Conservation (phyloP, 2,113 vertebrate genomes). For the Anoura caudifer region DNA sequence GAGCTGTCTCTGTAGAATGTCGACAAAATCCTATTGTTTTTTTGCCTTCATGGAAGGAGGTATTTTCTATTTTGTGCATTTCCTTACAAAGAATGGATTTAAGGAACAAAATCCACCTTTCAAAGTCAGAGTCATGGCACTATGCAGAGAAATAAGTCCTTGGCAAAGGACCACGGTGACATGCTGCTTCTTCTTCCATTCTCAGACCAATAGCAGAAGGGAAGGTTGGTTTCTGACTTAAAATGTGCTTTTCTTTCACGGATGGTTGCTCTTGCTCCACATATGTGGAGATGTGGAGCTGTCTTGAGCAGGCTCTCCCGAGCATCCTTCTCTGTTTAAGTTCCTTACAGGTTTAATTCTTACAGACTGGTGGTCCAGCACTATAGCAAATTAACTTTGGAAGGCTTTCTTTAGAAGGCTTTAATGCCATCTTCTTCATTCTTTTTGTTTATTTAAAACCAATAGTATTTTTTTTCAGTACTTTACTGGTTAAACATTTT, state of each 20-base stretch:
- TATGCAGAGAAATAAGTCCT: background rate
- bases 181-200: background rate
- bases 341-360: background rate
- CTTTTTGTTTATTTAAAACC: slow-evolving; percentile 4
- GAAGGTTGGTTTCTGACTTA: background rate
- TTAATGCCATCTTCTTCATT: background rate
- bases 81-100: background rate
- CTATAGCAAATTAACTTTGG: background rate
- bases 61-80: background rate
- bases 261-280: background rate
- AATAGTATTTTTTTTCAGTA: slow-evolving; percentile 21
- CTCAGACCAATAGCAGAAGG: background rate
- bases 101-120: background rate
- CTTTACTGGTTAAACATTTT: slow-evolving; percentile 57
- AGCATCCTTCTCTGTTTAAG: background rate
- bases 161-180: background rate
- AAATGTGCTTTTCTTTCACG: background rate
- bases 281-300: background rate
- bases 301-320: background rate
- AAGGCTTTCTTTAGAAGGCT: slow-evolving; percentile 25
- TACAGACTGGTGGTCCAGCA: background rate
- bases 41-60: background rate
- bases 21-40: background rate
- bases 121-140: background rate
- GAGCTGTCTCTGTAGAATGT: background rate